These are phyloP conservation scores for Trissolcus basalis DNA, from an alignment of 1,140 invertebrate genomes.

Conservation along the genomic window DNA sequence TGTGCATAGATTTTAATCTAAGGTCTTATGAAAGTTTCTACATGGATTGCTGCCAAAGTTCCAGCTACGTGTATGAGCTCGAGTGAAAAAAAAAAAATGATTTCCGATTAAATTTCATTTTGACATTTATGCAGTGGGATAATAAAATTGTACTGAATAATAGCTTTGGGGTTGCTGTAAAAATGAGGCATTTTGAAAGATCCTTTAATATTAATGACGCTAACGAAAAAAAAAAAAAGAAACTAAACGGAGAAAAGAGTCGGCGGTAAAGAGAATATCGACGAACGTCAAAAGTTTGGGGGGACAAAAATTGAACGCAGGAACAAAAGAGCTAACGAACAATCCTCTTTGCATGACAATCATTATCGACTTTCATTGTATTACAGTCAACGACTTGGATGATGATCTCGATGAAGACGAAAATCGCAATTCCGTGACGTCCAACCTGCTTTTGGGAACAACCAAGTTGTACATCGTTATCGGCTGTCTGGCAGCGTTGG, in stretches of 20 bases:
- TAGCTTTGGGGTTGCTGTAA: not conserved
- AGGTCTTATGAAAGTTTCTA: constrained; percentile 6
- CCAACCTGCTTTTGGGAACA: constrained; percentile 65
- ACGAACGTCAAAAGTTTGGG: no score
- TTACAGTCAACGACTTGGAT: constrained; percentile 66
- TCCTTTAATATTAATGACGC: not conserved
- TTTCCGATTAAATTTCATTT: constrained; percentile 1
- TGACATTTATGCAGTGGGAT: not conserved
- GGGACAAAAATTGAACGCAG: not conserved
- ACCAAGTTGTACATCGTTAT: constrained; percentile 89
- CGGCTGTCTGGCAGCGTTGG: constrained; percentile 86
- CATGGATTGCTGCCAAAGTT: constrained; percentile 3
- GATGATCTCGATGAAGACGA: constrained; percentile 63
- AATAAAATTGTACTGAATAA: not conserved
- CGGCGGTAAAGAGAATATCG: not conserved
- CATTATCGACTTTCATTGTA: constrained; percentile 51
- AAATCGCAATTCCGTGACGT: constrained; percentile 61
- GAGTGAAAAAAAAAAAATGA: not conserved
- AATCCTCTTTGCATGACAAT: constrained; percentile 28
- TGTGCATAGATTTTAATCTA: constrained; percentile 7
- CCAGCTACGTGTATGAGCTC: not conserved
- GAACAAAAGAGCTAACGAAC: constrained; percentile 33
- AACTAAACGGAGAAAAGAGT: not conserved
- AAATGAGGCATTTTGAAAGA: not conserved
- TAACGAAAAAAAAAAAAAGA: not conserved